Evolutionary conservation across 1,140 invertebrate species (phyloP).

Genomic region (Neodiprion lecontei): DNA sequence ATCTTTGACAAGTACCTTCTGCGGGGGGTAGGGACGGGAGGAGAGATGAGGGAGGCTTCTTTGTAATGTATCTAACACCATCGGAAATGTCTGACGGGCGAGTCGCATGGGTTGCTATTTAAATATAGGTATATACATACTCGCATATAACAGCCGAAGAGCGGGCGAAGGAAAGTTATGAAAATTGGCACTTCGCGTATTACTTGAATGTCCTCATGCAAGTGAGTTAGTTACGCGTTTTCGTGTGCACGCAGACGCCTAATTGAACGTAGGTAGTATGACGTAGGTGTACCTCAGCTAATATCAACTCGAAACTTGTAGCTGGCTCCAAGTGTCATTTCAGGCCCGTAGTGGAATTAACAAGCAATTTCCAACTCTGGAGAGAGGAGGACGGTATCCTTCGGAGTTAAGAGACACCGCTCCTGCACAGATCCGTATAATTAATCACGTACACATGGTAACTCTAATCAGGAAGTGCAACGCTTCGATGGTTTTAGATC

Average conservation of each 20-base stretch:
- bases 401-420: background rate
- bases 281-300: background rate
- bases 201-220: no score
- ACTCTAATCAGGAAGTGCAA: conserved; percentile 1
- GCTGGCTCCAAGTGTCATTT: background rate
- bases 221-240: no score
- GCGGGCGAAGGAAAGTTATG: no score
- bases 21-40: no score
- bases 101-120: no score
- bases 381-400: background rate
- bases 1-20: no score
- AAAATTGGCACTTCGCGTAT: no score
- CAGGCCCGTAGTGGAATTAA: background rate
- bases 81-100: no score
- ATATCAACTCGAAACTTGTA: background rate
- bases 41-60: no score
- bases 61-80: no score
- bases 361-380: conserved; percentile 1
- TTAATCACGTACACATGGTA: conserved; percentile 7
- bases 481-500: conserved; percentile 1
- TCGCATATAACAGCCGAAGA: no score
- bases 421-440: conserved; percentile 1
- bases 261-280: background rate
- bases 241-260: background rate
- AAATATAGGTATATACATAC: no score